Evolutionary conservation across 1,140 invertebrate species (phyloP).

Genomic region (Diplogasteroides magnus): DNA sequence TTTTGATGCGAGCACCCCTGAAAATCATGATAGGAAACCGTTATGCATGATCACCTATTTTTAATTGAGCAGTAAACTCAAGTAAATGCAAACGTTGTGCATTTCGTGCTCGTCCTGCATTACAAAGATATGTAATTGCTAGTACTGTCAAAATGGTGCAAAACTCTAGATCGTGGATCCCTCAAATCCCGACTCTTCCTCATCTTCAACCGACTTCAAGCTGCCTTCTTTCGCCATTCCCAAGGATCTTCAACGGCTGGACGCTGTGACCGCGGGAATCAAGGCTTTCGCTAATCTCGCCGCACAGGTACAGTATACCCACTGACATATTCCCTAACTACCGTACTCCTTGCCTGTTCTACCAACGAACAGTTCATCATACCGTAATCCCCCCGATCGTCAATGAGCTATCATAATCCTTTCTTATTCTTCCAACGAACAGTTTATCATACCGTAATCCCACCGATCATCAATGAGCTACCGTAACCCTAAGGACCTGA

Average conservation of each 20-base stretch:
- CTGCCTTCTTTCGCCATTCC: constrained; percentile 3
- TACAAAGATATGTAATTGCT: too few relatives aligned
- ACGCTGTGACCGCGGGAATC: constrained; percentile 5
- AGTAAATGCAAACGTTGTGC: too few relatives aligned
- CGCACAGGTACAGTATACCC: not conserved
- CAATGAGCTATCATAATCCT: too few relatives aligned
- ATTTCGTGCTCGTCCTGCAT: too few relatives aligned
- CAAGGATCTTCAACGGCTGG: constrained; percentile 1
- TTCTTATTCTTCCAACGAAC: too few relatives aligned
- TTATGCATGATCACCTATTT: too few relatives aligned
- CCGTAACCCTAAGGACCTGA: not conserved
- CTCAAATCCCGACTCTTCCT: constrained; percentile 14
- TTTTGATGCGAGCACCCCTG: too few relatives aligned
- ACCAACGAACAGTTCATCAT: constrained; percentile 6
- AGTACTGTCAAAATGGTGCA: too few relatives aligned
- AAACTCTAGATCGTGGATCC: constrained; percentile 14
- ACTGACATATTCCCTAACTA: not conserved
- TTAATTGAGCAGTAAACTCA: too few relatives aligned
- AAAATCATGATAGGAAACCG: too few relatives aligned
- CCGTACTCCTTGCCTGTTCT: not conserved
- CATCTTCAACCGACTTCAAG: constrained; percentile 15
- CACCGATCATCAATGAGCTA: not conserved
- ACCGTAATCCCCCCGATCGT: not conserved
- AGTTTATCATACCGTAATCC: too few relatives aligned
- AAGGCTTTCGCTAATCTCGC: constrained; percentile 4